Evolutionary conservation across 2,888 invertebrate genomes (phyloP), one percentile per base, ranked within the genome.

Genomic region (Pyralis farinalis): DNA sequence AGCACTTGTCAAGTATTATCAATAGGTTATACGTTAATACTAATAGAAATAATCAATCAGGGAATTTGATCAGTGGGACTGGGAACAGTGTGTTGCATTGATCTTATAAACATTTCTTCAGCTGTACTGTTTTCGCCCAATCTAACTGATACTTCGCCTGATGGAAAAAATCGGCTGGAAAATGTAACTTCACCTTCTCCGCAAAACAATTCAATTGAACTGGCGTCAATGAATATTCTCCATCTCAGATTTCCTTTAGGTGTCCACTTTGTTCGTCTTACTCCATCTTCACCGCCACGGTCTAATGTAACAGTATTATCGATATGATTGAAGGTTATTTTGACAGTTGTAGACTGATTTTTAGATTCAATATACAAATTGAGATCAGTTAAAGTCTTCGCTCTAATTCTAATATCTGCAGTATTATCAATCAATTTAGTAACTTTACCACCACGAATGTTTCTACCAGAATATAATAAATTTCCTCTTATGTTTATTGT

Each of bases 101-200:
- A 9, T 34, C 53, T 46, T 1, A 78, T 58, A 7, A 34, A 38
- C 20, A 75, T 34, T 0, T 52, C 29, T 0, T 59, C 29, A 8
- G 46, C 64, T 4, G 27, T 3, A 10, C 39, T 51, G 1, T 43
- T 0, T 0, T 59, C 36, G 8, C 54, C 67, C 7, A 78, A 3
- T 6, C 58, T 55, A 0, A 76, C 45, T 2, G 16, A 49, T 1
- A 76, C 45, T 0, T 47, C 43, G 0, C 62, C 60, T 7, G 46
- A 27, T 0, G 74, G 75, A 53, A 80, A 85, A 42, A 58, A 73
- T 45, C 84, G 56, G 40, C 81, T 83, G 0, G 80, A 72, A 16
- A 84, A 70, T 0, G 78, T 76, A 0, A 66, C 63, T 39, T 78
- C 78, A n/a, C 83, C 84, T 0, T 58, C 43, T 0, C 75, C 80